These are phyloP conservation scores for Aurelia coerulea DNA, from an alignment of 30 jellyfish, hydroid and myxozoan species.

Conservation along the genomic window DNA sequence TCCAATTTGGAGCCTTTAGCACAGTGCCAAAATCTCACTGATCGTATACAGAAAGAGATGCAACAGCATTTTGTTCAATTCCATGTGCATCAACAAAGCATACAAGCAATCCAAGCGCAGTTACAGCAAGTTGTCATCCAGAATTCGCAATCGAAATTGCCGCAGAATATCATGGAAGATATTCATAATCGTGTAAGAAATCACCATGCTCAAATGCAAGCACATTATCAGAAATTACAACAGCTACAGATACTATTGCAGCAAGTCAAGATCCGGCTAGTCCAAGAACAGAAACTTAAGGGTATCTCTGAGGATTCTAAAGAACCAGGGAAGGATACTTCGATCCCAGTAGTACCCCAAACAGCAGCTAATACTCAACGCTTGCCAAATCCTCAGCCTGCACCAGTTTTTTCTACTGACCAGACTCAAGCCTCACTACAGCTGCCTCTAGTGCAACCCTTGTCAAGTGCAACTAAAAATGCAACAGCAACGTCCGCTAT, in stretches of 20 bases:
- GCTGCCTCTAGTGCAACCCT: not conserved
- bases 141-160: slow-evolving; percentile 72
- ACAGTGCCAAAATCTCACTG: slow-evolving; percentile 86
- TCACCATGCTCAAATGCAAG: slow-evolving; percentile 95
- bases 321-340: slow-evolving; percentile 2
- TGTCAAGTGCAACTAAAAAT: not conserved
- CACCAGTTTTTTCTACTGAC: not conserved
- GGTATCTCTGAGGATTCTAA: not conserved
- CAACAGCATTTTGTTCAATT: slow-evolving; percentile 95
- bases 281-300: slow-evolving; percentile 62
- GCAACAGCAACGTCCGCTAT: not conserved
- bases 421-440: not conserved
- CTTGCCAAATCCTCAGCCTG: not conserved
- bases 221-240: slow-evolving; percentile 88
- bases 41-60: slow-evolving; percentile 82
- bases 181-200: slow-evolving; percentile 79
- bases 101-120: slow-evolving; percentile 87
- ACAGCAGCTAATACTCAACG: not conserved
- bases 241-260: slow-evolving; percentile 85
- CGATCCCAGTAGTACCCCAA: not conserved
- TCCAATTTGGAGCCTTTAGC: slow-evolving; percentile 58
- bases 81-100: slow-evolving; percentile 93
- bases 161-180: slow-evolving; percentile 87
- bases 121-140: slow-evolving; percentile 83
- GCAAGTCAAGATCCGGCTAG: slow-evolving; percentile 77